A percentile compares a stretch with the other conserved stretches of the same genome.
These are phyloP conservation scores for Epinotia bilunana DNA, from an alignment of 2,888 invertebrate genomes.

Conservation along the genomic window DNA sequence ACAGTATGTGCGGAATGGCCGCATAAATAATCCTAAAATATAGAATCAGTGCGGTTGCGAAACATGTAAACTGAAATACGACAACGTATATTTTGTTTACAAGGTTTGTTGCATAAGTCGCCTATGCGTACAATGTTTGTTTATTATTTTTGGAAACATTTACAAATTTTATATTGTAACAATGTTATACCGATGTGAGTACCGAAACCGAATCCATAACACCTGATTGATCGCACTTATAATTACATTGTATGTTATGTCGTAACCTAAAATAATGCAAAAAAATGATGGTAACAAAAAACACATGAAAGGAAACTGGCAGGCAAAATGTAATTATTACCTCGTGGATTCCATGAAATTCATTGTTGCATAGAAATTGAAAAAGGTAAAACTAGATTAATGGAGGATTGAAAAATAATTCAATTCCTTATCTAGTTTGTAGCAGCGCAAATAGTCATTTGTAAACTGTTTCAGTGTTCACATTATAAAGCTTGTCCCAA, in stretches of 20 bases:
- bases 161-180: conserved; percentile 1
- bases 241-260: neutral
- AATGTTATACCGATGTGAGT: neutral
- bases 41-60: conserved; percentile 8
- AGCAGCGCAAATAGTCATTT: conserved; percentile 14
- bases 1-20: conserved; percentile 17
- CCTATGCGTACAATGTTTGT: neutral
- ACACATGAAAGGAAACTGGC: neutral
- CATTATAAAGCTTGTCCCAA: too few species aligned
- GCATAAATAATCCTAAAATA: conserved; percentile 29
- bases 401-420: neutral
- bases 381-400: neutral
- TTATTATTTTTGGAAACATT: conserved; percentile 3
- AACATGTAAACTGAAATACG: conserved; percentile 17
- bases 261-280: neutral
- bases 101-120: conserved; percentile 10
- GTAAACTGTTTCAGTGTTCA: neutral
- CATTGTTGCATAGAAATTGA: neutral
- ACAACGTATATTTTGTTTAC: conserved; percentile 24
- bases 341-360: neutral
- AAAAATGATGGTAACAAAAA: neutral
- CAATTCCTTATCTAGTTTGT: neutral
- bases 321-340: neutral
- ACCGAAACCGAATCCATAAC: neutral
- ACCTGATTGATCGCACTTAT: neutral